A percentile compares a stretch with the other conserved stretches of the same genome.
Conservation (phyloP, 2,113 vertebrate genomes). For the Megalops atlanticus region DNA sequence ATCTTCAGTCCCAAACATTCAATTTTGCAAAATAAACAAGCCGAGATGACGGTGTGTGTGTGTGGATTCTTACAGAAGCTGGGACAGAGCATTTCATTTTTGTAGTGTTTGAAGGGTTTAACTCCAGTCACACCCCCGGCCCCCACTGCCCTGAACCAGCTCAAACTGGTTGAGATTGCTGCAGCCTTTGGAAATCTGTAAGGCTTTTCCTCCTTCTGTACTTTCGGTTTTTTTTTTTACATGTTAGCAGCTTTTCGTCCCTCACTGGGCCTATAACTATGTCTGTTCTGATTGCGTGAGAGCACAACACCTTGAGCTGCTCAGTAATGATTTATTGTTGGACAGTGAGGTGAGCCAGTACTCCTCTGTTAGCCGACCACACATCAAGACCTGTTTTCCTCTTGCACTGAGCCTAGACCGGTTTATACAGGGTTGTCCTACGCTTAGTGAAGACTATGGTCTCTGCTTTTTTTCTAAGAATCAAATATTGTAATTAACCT, state of each 20-base stretch:
- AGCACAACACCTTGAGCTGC: background rate
- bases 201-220: background rate
- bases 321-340: background rate
- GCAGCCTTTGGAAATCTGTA: background rate
- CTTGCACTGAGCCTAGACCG: background rate
- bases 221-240: background rate
- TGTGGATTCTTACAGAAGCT: background rate
- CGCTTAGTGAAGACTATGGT: background rate
- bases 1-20: no score
- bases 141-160: background rate
- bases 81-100: background rate
- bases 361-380: conserved; percentile 45
- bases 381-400: conserved; percentile 40
- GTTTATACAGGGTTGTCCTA: background rate
- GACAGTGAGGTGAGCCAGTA: conserved; percentile 30
- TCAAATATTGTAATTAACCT: background rate
- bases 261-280: background rate
- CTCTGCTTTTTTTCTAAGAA: background rate
- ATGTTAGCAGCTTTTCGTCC: background rate
- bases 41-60: background rate
- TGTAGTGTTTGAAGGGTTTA: no score
- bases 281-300: background rate
- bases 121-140: no score
- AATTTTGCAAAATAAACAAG: no score
- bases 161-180: background rate